These are phyloP conservation scores for Homarus gammarus DNA, from an alignment of 2,888 invertebrate genomes.

Conservation along the genomic window DNA sequence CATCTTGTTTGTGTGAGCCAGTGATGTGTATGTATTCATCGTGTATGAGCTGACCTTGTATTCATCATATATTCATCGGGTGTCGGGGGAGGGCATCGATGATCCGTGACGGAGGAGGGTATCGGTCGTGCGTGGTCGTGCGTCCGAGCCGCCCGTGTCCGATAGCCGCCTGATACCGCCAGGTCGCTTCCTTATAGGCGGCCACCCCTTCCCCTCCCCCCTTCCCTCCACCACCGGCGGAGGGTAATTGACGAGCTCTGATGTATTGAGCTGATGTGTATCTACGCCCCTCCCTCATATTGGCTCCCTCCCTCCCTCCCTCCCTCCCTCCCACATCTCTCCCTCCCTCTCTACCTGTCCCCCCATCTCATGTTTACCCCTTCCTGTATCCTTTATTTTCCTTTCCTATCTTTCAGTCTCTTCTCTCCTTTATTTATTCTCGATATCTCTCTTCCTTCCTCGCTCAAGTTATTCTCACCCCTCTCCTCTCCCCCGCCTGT, in stretches of 20 bases:
- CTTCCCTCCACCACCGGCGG: neutral
- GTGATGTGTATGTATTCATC: neutral
- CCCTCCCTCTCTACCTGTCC: neutral
- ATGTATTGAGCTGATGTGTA: slow-evolving; percentile 29
- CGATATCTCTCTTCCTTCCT: neutral
- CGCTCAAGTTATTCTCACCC: neutral
- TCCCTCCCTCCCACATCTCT: neutral
- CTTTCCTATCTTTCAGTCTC: neutral
- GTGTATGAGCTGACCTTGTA: neutral
- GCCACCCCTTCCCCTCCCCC: neutral
- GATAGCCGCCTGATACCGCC: slow-evolving; percentile 20
- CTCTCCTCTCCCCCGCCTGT: neutral
- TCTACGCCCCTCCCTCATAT: slow-evolving; percentile 18
- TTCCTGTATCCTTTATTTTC: neutral
- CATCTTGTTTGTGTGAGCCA: neutral
- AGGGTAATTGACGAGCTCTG: slow-evolving; percentile 28
- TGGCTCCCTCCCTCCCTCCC: neutral
- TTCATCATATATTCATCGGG: slow-evolving; percentile 23
- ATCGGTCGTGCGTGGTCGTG: neutral
- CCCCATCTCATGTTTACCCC: neutral
- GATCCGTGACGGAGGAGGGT: slow-evolving; percentile 20
- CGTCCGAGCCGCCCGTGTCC: neutral
- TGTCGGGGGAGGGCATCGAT: neutral
- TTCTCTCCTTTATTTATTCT: neutral
- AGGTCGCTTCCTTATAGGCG: slow-evolving; percentile 11